phyloP scores from a whole-genome alignment of 2,888 invertebrate species.

The Venusia cambrica region DNA sequence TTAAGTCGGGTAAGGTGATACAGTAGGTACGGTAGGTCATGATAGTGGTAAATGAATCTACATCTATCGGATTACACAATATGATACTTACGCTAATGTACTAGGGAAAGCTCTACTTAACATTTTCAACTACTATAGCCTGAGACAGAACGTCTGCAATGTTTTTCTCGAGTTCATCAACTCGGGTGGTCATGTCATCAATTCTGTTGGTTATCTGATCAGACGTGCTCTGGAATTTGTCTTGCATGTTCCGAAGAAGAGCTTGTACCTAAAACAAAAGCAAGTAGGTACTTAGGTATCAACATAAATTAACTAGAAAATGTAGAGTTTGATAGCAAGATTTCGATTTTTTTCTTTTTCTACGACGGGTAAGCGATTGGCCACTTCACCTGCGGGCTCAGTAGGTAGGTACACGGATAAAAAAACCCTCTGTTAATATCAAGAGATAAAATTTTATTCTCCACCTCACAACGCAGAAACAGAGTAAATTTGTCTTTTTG shows the following conservation, averaged over 20 bases:
- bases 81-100: constrained; percentile 12
- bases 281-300: no score
- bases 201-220: constrained; percentile 98
- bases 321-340: no score
- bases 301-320: no score
- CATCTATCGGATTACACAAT: constrained; percentile 13
- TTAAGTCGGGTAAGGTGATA: constrained; percentile 31
- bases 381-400: no score
- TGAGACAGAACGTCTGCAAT: constrained; percentile 99
- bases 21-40: constrained; percentile 12
- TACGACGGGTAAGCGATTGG: no score
- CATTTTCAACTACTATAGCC: constrained; percentile 94
- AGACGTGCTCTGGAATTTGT: constrained; percentile 99
- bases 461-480: no score
- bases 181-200: constrained; percentile 98
- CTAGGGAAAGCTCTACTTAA: constrained; percentile 53
- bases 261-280: constrained; percentile 90
- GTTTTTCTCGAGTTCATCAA: constrained; percentile 98
- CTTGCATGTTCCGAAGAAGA: constrained; percentile 97
- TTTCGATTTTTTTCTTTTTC: no score
- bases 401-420: no score
- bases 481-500: no score
- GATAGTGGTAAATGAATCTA: constrained; percentile 19
- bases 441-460: no score
- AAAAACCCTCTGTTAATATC: no score